Percentiles rank a stretch among this genome's conserved stretches.
Conservation (phyloP, 2,797 vertebrate species). For the Ciconia nigra region DNA sequence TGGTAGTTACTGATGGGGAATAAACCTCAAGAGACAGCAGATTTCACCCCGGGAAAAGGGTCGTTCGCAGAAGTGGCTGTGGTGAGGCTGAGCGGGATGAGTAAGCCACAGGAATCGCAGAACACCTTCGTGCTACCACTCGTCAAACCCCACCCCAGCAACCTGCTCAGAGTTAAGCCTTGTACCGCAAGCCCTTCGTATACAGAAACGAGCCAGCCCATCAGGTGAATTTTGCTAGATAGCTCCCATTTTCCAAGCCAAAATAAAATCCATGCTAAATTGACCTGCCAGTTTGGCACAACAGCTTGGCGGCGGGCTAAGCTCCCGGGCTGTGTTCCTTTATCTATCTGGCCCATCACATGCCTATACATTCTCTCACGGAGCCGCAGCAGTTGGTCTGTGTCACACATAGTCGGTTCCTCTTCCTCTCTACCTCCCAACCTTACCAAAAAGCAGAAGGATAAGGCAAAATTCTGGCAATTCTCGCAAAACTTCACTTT, state of each 20-base stretch:
- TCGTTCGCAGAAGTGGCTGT: neutral
- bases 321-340: neutral
- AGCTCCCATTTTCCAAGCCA: neutral
- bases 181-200: neutral
- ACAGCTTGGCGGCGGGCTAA: neutral
- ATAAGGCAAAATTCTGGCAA: neutral
- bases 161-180: neutral
- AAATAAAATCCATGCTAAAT: no score
- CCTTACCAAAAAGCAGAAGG: neutral
- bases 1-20: neutral
- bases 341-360: no score
- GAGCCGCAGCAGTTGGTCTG: neutral
- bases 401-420: neutral
- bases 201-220: neutral
- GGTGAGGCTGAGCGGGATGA: neutral
- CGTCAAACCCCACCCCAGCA: neutral
- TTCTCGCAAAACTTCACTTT: neutral
- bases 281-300: neutral
- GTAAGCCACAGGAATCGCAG: neutral
- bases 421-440: neutral
- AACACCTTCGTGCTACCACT: no score
- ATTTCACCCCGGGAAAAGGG: no score
- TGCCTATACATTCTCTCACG: rapidly evolving
- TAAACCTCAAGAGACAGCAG: neutral
- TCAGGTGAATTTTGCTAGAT: neutral